phyloP scores from a whole-genome alignment of 2,888 invertebrate species.

The Cephus nigrinus region DNA sequence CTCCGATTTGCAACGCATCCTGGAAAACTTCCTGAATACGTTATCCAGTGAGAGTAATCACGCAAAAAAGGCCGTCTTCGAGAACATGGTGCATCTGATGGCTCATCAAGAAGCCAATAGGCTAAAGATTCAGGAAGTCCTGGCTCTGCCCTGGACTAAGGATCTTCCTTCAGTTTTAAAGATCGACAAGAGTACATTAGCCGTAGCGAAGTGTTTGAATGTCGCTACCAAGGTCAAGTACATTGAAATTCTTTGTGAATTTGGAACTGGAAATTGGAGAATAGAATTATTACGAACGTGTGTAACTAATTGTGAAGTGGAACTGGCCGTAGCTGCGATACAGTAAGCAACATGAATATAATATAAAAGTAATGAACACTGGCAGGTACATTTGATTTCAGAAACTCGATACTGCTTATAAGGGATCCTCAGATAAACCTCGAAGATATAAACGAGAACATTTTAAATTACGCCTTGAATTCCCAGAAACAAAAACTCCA shows the following conservation, averaged over 20 bases:
- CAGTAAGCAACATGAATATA: constrained; percentile 39
- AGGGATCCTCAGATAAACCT: constrained; percentile 36
- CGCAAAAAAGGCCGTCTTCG: constrained; percentile 40
- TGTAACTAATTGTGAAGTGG: constrained; percentile 36
- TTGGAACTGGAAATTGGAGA: constrained; percentile 42
- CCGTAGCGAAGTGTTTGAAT: constrained; percentile 47
- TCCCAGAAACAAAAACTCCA: constrained; percentile 40
- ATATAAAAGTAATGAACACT: constrained; percentile 37
- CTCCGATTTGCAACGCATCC: constrained; percentile 31
- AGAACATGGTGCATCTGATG: constrained; percentile 48
- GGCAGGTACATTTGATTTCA: constrained; percentile 18
- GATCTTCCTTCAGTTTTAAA: constrained; percentile 17
- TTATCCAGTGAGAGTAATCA: constrained; percentile 25
- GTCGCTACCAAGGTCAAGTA: constrained; percentile 46
- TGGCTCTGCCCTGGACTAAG: constrained; percentile 48
- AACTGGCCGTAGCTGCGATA: constrained; percentile 47
- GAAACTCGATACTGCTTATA: constrained; percentile 40
- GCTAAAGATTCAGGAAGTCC: constrained; percentile 45
- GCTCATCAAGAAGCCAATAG: constrained; percentile 45
- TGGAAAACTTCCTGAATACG: constrained; percentile 16
- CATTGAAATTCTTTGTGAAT: constrained; percentile 45
- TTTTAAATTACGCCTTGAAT: constrained; percentile 50
- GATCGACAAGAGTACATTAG: constrained; percentile 33
- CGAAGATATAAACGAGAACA: constrained; percentile 44
- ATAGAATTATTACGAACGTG: constrained; percentile 47